Percentiles rank a stretch among this genome's conserved stretches.
Evolutionary conservation across 1,140 invertebrate genomes (phyloP).

Genomic region (Hypsibius dujardini): DNA sequence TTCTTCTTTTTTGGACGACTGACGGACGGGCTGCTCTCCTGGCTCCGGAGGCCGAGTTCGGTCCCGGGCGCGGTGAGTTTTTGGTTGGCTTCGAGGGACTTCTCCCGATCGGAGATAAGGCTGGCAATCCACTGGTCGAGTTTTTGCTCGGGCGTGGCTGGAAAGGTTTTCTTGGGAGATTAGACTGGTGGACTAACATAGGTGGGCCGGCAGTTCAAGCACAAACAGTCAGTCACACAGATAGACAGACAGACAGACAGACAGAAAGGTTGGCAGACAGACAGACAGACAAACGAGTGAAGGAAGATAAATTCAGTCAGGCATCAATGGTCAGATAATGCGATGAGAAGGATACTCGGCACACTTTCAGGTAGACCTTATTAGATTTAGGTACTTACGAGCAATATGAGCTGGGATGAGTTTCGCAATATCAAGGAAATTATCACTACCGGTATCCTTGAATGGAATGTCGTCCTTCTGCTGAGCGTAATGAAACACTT

Average conservation of each 20-base stretch:
- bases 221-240: too few relatives aligned
- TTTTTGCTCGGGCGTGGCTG: neutral
- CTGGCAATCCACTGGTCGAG: neutral
- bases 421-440: conserved; percentile 20
- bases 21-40: neutral
- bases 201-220: too few relatives aligned
- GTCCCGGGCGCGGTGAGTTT: neutral
- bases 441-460: conserved; percentile 19
- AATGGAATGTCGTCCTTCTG: conserved; percentile 16
- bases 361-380: too few relatives aligned
- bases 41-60: neutral
- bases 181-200: too few relatives aligned
- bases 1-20: conserved; percentile 1
- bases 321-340: too few relatives aligned
- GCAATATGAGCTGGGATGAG: conserved; percentile 21
- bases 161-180: too few relatives aligned
- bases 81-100: conserved; percentile 19
- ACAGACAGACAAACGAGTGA: too few relatives aligned
- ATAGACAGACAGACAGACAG: too few relatives aligned
- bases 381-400: conserved; percentile 14
- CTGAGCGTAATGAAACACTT: conserved; percentile 19
- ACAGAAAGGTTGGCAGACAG: too few relatives aligned
- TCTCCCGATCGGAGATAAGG: conserved; percentile 8
- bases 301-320: too few relatives aligned
- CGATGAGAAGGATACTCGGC: too few relatives aligned